Base-by-base conservation (phyloP, 2,888 invertebrate species). In the Ceramica pisi region DNA sequence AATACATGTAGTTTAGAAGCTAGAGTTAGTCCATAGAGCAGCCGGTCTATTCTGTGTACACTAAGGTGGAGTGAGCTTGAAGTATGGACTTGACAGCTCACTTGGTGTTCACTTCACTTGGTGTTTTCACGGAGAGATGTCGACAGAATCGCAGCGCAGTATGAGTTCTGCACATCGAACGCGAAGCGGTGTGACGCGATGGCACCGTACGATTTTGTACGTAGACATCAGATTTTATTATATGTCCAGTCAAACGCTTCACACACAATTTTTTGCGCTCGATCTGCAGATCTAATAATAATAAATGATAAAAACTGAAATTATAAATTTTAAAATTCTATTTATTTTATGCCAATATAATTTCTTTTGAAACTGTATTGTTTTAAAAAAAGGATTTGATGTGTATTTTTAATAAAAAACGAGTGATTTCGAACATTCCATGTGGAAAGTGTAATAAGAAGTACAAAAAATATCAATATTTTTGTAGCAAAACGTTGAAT, bases 381-480 rank as follows among this genome's bases (percentile, higher is more conserved):
- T 88, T 85, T 88, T 83, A 76, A 87, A 89, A 89, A 88, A 87
- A 81, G 88, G 86, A 90, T 90, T 91, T 89, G 89, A 90, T 92
- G 90, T 92, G 91, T 93, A 92, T 91, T 92, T 90, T 91, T 90
- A 87, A 91, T 90, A 87, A 86, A 86, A 89, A 89, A 89, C 87
- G 93, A 94, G 95, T 95, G 95, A 95, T 94, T 93, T 92, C 89
- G 89, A 93, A 95, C 95, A 96, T 96, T 96, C 95, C 95, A 94
- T 86, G 85, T 89, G 94, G 94, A 93, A 94, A 92, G 89, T 94
- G 93, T 94, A 93, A 94, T 93, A 89, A 92, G 92, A 94, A 96
- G 95, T 95, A 96, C 95, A 95, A 95, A 95, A 94, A 88, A 93
- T 93, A 94, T 90, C 90, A 91, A 96, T 95, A 95, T 95, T 95